Conservation (phyloP, 2,888 invertebrate genomes). For the Cordilura impudica region DNA sequence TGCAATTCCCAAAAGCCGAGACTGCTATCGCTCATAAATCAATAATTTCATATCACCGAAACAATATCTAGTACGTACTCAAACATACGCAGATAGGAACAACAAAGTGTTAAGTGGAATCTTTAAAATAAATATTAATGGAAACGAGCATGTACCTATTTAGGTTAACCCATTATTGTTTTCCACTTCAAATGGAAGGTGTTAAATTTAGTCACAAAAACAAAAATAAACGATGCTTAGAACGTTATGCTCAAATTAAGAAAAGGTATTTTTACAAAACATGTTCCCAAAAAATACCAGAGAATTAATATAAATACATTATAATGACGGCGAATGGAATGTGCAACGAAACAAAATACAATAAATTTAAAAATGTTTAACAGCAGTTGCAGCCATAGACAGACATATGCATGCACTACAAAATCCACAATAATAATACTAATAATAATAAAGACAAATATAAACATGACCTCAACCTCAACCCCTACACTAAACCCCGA, state of each 20-base stretch:
- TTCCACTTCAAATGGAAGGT: constrained; percentile 30
- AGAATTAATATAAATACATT: constrained; percentile 17
- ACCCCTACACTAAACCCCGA: constrained; percentile 12
- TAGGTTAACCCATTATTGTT: constrained; percentile 62
- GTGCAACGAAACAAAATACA: constrained; percentile 8
- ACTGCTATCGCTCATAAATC: constrained; percentile 43
- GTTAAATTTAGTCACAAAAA: constrained; percentile 40
- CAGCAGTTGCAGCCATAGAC: background rate
- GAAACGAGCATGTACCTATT: constrained; percentile 39
- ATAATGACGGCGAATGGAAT: constrained; percentile 20
- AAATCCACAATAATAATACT: constrained; percentile 6
- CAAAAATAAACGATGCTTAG: constrained; percentile 53
- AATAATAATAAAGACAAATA: constrained; percentile 27
- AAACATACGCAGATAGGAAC: background rate
- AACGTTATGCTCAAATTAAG: constrained; percentile 41
- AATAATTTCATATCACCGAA: constrained; percentile 35
- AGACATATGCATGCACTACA: constrained; percentile 16
- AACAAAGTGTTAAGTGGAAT: constrained; percentile 30
- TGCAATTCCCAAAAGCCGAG: constrained; percentile 38
- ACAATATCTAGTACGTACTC: background rate
- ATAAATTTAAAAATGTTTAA: constrained; percentile 40
- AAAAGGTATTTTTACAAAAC: constrained; percentile 24
- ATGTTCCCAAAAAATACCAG: constrained; percentile 21
- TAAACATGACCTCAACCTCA: constrained; percentile 62
- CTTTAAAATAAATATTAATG: constrained; percentile 12